Percentiles rank a stretch among this genome's conserved stretches.
phyloP scores from a whole-genome alignment of 2,797 vertebrate genomes.

The Acridotheres tristis region DNA sequence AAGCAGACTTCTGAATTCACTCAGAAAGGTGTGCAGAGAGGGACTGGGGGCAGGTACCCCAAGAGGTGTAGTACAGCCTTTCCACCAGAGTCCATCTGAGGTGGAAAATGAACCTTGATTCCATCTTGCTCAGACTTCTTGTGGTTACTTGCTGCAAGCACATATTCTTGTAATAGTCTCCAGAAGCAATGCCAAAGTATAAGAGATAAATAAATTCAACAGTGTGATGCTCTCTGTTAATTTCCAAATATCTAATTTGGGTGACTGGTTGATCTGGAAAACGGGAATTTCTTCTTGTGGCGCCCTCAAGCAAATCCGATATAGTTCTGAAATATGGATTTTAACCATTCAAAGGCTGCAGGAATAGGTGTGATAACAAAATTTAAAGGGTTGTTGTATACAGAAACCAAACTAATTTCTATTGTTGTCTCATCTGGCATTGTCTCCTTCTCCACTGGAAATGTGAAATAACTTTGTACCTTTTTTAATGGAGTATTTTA shows the following conservation, averaged over 20 bases:
- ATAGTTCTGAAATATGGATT: neutral
- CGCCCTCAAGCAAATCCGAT: neutral
- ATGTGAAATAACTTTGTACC: neutral
- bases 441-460: neutral
- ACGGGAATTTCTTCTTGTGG: accelerated
- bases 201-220: neutral
- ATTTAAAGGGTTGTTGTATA: neutral
- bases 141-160: neutral
- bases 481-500: neutral
- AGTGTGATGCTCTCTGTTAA: neutral
- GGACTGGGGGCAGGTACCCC: neutral
- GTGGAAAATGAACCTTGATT: neutral
- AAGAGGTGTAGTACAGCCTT: neutral
- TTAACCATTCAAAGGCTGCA: neutral
- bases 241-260: neutral
- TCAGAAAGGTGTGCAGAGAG: neutral
- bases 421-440: neutral
- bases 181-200: neutral
- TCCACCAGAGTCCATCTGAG: neutral
- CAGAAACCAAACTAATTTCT: neutral
- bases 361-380: neutral
- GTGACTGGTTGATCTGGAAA: neutral
- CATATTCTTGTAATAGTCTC: neutral
- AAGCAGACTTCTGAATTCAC: neutral
- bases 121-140: neutral